Evolutionary conservation across 1,140 invertebrate species (phyloP).

Genomic region (Drosophila biarmipes): DNA sequence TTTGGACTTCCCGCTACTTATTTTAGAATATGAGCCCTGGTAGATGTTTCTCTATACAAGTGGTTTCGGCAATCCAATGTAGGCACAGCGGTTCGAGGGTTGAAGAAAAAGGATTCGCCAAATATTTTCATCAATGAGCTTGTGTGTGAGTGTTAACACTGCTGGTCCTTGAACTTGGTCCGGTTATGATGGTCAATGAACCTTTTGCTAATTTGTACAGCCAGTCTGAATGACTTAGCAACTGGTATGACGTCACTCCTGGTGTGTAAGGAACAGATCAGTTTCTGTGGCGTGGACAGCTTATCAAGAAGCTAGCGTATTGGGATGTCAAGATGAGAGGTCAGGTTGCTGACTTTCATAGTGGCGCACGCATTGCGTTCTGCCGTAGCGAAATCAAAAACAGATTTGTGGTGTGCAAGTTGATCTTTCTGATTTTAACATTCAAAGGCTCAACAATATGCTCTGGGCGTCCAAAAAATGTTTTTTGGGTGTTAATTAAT

Average conservation of each 20-base stretch:
- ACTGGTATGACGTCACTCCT: neutral
- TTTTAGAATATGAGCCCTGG: neutral
- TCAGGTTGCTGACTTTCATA: neutral
- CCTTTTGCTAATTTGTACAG: neutral
- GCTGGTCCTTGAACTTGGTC: neutral
- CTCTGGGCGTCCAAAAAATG: neutral
- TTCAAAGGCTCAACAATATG: neutral
- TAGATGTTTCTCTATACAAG: no score
- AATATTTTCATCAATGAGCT: no score
- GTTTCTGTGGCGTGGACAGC: neutral
- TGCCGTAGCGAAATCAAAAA: neutral
- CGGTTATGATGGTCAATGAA: neutral
- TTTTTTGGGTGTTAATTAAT: neutral
- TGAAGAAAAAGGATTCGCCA: no score
- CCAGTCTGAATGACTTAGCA: neutral
- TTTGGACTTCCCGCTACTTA: neutral
- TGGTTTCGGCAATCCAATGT: neutral
- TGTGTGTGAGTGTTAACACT: neutral
- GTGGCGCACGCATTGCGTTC: neutral
- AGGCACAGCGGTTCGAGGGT: no score
- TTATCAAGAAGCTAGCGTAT: neutral
- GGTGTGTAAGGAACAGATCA: neutral
- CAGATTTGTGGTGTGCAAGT: neutral
- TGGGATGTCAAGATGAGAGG: neutral
- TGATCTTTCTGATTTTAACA: neutral